These are phyloP conservation scores for Dasypus novemcinctus DNA, from an alignment of 2,113 vertebrate genomes.

Conservation along the genomic window DNA sequence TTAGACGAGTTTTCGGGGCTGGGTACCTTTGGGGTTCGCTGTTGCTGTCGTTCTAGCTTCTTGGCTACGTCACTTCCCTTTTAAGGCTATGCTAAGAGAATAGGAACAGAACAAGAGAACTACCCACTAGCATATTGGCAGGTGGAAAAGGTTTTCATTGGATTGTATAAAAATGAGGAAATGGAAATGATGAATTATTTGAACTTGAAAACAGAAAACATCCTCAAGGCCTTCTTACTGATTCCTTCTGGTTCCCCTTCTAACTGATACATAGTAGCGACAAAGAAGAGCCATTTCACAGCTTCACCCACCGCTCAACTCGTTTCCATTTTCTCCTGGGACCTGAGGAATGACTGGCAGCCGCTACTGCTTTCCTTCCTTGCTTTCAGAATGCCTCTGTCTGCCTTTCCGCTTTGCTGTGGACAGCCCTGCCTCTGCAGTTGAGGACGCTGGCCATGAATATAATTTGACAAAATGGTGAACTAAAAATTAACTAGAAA, in stretches of 20 bases:
- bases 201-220: background rate
- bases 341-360: background rate
- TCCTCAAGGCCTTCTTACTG: background rate
- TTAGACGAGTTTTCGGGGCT: background rate
- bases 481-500: constrained; percentile 59
- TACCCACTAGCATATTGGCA: background rate
- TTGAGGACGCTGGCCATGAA: background rate
- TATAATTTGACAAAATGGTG: constrained; percentile 55
- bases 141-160: background rate
- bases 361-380: background rate
- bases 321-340: constrained; percentile 29
- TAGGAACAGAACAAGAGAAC: background rate
- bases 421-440: constrained; percentile 15
- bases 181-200: background rate
- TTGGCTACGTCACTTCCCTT: background rate
- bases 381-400: constrained; percentile 6
- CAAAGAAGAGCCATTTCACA: background rate
- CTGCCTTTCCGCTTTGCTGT: constrained; percentile 30
- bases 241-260: background rate
- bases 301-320: background rate
- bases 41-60: background rate
- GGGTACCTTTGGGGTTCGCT: background rate
- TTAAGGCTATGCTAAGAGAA: background rate
- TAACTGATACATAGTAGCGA: background rate
- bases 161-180: background rate